These are phyloP conservation scores for Adoxophyes honmai DNA, from an alignment of 1,140 invertebrate genomes.

Conservation along the genomic window DNA sequence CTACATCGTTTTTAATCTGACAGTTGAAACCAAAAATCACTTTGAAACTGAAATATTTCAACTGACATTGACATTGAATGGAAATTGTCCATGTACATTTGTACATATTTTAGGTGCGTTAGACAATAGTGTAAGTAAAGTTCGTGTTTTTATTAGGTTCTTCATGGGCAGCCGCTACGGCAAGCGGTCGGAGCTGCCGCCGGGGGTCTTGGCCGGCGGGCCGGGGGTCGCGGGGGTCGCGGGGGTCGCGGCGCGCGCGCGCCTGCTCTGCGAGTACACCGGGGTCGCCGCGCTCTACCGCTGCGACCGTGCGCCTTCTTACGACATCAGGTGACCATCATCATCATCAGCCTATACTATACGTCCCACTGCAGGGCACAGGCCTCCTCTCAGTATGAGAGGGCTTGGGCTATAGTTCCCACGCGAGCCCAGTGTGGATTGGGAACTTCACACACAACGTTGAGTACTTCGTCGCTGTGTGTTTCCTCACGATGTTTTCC, in stretches of 20 bases:
- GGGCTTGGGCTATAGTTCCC: too few species aligned
- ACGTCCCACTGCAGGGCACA: too few species aligned
- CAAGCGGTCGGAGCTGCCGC: conserved; percentile 31
- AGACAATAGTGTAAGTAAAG: not conserved
- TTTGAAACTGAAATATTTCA: too few species aligned
- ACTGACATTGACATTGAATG: too few species aligned
- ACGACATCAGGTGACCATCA: not conserved
- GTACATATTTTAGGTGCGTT: not conserved
- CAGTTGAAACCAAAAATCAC: too few species aligned
- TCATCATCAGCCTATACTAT: too few species aligned
- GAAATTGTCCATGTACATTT: not conserved
- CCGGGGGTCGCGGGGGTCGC: not conserved
- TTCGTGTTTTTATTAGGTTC: conserved; percentile 24
- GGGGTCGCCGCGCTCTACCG: conserved; percentile 30
- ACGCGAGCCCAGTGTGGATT: too few species aligned
- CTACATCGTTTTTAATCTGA: too few species aligned
- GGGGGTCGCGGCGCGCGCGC: not conserved
- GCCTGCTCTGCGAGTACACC: conserved; percentile 33
- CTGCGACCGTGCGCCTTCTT: conserved; percentile 18
- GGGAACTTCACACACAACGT: too few species aligned
- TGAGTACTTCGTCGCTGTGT: too few species aligned
- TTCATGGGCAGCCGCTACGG: conserved; percentile 44
- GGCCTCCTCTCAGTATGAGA: too few species aligned
- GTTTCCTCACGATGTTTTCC: too few species aligned
- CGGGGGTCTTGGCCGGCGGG: not conserved